Conservation (phyloP, 2,113 vertebrate genomes). For the Egretta garzetta region DNA sequence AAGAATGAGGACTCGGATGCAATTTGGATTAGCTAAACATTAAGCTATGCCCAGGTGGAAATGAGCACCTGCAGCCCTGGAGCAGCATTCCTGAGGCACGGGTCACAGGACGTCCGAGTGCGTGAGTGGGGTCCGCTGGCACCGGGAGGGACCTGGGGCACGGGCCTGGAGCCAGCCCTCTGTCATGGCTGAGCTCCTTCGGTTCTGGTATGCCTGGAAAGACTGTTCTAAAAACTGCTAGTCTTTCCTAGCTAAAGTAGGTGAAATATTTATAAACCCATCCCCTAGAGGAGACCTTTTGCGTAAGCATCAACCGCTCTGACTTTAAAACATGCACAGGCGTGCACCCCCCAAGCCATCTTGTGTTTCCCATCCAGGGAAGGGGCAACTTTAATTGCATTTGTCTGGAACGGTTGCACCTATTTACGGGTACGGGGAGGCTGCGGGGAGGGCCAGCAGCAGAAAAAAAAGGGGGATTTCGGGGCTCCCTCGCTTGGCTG, state of each 20-base stretch:
- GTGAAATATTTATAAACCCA: slow-evolving; percentile 74
- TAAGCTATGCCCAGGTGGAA: slow-evolving; percentile 12
- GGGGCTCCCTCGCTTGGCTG: not conserved
- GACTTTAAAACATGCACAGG: not conserved
- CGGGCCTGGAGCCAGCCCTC: not conserved
- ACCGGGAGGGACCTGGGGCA: not conserved
- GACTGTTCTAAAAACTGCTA: slow-evolving; percentile 51
- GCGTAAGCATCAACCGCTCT: slow-evolving; percentile 39
- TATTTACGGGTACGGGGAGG: not conserved
- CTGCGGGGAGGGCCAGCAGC: not conserved
- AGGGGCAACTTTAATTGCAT: slow-evolving; percentile 1
- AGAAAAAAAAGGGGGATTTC: not conserved
- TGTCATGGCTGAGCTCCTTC: not conserved
- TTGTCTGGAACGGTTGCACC: not conserved
- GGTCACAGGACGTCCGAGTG: not conserved
- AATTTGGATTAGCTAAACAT: slow-evolving; percentile 3
- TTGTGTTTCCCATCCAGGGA: not conserved
- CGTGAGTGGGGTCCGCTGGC: rapidly evolving
- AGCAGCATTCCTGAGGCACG: slow-evolving; percentile 30
- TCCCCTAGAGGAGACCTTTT: slow-evolving; percentile 69
- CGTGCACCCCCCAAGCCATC: not conserved
- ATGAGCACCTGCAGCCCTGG: not conserved
- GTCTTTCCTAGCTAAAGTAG: slow-evolving; percentile 61
- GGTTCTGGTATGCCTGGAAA: slow-evolving; percentile 18
- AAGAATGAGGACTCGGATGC: rapidly evolving